phyloP scores from a whole-genome alignment of 2,797 vertebrate species.

The Semotilus atromaculatus region DNA sequence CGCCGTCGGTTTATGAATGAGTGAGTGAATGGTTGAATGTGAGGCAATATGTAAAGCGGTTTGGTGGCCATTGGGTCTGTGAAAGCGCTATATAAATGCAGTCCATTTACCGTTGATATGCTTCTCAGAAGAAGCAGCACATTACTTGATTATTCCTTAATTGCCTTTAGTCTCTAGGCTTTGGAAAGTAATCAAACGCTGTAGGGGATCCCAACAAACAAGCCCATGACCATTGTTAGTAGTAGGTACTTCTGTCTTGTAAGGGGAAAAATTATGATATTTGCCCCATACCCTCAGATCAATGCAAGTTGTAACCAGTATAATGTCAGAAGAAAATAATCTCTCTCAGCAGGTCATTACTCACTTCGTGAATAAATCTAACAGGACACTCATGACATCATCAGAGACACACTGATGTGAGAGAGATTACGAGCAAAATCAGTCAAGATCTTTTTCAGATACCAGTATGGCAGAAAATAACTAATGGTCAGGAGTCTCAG shows the following conservation, averaged over 20 bases:
- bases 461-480: neutral
- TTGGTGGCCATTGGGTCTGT: too few species aligned
- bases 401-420: slow-evolving; percentile 16
- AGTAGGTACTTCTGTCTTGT: neutral
- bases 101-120: too few species aligned
- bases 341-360: neutral
- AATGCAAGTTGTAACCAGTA: slow-evolving; percentile 22
- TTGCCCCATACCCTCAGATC: neutral
- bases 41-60: too few species aligned
- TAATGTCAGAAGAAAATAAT: slow-evolving; percentile 21
- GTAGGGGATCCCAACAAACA: neutral
- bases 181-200: slow-evolving; percentile 4
- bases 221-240: neutral
- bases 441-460: slow-evolving; percentile 1
- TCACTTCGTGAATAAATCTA: neutral
- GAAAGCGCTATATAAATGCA: too few species aligned
- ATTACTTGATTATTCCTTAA: neutral
- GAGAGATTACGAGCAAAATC: neutral
- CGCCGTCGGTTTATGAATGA: too few species aligned
- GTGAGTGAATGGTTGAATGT: too few species aligned
- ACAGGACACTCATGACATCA: slow-evolving; percentile 4
- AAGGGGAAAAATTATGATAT: neutral
- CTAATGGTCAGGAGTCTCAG: neutral
- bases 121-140: neutral
- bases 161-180: neutral